A percentile compares a stretch with the other conserved stretches of the same genome.
Evolutionary conservation across 2,113 vertebrate genomes (phyloP).

Genomic region (Callopanchax toddi): DNA sequence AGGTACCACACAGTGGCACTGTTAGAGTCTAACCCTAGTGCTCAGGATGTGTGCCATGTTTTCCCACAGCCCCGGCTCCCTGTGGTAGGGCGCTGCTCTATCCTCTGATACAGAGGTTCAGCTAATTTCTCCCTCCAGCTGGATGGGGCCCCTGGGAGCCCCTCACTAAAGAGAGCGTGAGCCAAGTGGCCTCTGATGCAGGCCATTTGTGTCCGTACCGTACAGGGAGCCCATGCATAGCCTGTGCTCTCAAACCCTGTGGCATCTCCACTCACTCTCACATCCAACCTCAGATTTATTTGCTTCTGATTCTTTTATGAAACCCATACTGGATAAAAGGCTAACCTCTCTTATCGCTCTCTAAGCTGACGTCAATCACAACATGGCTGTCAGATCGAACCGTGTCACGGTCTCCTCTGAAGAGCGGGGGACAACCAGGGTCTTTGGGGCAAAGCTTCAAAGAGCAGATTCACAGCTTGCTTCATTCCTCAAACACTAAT

Average conservation of each 20-base stretch:
- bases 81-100: slow-evolving; percentile 71
- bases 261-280: slow-evolving; percentile 44
- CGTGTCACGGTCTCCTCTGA: slow-evolving; percentile 66
- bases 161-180: slow-evolving; percentile 66
- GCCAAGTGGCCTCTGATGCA: slow-evolving; percentile 64
- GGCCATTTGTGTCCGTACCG: slow-evolving; percentile 68
- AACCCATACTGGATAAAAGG: slow-evolving; percentile 39
- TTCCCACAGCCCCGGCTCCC: slow-evolving; percentile 68
- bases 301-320: slow-evolving; percentile 10
- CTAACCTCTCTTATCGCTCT: slow-evolving; percentile 27
- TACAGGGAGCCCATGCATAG: slow-evolving; percentile 75
- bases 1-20: slow-evolving; percentile 82
- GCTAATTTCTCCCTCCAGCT: slow-evolving; percentile 68
- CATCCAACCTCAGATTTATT: slow-evolving; percentile 38
- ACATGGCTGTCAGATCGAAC: slow-evolving; percentile 51
- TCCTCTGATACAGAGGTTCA: slow-evolving; percentile 84
- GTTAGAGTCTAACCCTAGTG: slow-evolving; percentile 67
- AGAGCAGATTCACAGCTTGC: slow-evolving; percentile 76
- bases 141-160: slow-evolving; percentile 50
- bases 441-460: slow-evolving; percentile 78
- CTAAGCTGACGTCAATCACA: slow-evolving; percentile 9
- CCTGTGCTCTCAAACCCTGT: slow-evolving; percentile 63
- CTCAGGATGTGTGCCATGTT: slow-evolving; percentile 66
- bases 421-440: slow-evolving; percentile 54
- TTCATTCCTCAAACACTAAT: slow-evolving; percentile 63